A percentile compares a stretch with the other conserved stretches of the same genome.
Evolutionary conservation across 2,888 invertebrate genomes (phyloP).

Genomic region (Stegana nigrithorax): DNA sequence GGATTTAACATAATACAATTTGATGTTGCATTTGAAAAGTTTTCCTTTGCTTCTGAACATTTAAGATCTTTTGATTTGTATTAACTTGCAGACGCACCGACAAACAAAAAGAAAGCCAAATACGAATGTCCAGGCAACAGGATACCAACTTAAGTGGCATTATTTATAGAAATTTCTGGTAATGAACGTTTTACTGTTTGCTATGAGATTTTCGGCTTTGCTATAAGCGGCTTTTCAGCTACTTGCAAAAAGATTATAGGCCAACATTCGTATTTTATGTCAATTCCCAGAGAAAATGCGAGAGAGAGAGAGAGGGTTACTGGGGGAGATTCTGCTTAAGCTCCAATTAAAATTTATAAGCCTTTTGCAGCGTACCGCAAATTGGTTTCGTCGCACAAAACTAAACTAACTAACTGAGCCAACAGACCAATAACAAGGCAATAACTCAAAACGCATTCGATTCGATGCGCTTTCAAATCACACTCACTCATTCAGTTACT

Average conservation of each 20-base stretch:
- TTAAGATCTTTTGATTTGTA: background rate
- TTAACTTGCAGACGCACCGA: background rate
- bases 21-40: background rate
- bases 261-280: too few species aligned
- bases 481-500: background rate
- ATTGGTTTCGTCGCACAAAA: background rate
- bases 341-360: slow-evolving; percentile 7
- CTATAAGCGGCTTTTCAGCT: background rate
- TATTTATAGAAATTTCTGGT: background rate
- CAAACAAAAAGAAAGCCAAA: background rate
- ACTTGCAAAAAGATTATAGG: background rate
- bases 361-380: background rate
- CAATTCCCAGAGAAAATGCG: too few species aligned
- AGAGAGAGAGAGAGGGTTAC: too few species aligned
- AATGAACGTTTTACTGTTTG: background rate
- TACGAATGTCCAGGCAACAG: background rate
- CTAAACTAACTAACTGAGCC: background rate
- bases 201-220: background rate
- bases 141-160: background rate
- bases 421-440: background rate
- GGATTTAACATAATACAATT: slow-evolving; percentile 2
- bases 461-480: background rate
- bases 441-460: slow-evolving; percentile 1
- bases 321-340: background rate
- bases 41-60: background rate